A percentile compares a stretch with the other conserved stretches of the same genome.
phyloP scores from a whole-genome alignment of 2,113 vertebrate genomes.

The Pristiophorus japonicus region DNA sequence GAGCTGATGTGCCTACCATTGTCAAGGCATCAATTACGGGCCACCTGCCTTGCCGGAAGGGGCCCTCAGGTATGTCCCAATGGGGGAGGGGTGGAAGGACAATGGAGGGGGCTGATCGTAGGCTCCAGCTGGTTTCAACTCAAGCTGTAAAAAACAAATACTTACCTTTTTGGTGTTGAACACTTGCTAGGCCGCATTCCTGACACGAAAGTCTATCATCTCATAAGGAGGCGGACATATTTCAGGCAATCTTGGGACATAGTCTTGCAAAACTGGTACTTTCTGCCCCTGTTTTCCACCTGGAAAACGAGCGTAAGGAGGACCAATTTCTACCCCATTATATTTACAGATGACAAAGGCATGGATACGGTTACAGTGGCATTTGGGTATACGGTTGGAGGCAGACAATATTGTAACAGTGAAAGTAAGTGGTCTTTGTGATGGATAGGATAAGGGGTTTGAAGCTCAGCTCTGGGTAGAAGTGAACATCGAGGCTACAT shows the following conservation, averaged over 20 bases:
- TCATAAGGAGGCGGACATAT: not conserved
- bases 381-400: not conserved
- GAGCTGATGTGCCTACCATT: not conserved
- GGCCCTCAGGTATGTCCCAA: not conserved
- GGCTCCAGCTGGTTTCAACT: not conserved
- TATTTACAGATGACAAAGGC: not conserved
- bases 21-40: not conserved
- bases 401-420: not conserved
- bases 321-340: not conserved
- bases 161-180: not conserved
- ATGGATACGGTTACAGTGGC: not conserved
- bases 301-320: not conserved
- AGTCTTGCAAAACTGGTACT: no score
- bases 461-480: not conserved
- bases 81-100: not conserved
- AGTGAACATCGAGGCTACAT: not conserved
- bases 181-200: not conserved
- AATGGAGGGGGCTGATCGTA: not conserved
- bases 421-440: not conserved
- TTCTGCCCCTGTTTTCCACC: no score
- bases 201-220: not conserved
- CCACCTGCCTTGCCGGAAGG: not conserved
- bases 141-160: not conserved
- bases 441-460: not conserved
- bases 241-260: no score